Base-by-base conservation (phyloP, 2,113 vertebrate species). In the Coptodon bakossiorum region DNA sequence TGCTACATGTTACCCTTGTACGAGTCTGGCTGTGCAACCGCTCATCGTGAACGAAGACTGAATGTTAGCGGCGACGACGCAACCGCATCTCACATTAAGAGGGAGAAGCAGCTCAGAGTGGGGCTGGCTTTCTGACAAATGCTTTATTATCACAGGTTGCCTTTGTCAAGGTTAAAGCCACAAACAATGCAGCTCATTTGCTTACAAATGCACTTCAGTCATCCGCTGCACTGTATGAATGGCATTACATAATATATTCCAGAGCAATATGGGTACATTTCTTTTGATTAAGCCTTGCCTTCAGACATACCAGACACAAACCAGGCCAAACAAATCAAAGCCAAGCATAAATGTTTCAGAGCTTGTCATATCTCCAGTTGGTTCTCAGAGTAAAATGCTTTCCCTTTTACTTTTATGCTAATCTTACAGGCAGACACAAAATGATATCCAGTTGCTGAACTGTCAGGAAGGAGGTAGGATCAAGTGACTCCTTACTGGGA, bases 391-490 rank as follows among this genome's bases (percentile, higher is more conserved):
- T 86, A 87, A 91, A 93, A 93, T 82, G 68, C 61, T 34, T 92
- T 90, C 38, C 79, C 63, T 88, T 92, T 86, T 73, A 86, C 85
- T 88, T 93, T 94, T 86, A 86, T 92, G 91, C 83, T 83, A 92
- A 94, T 94, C 91, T 89, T 89, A 86, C 86, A 87, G 86, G 84
- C 90, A 89, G 86, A 90, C 84, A 83, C 61, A 88, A 93, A 93
- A 90, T 91, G 71, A 83, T 93, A 92, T 93, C 84, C 87, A 86
- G 84, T 89, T 84, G 76, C 90, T 92, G 86, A 93, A 89, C 76
- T 88, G 92, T 94, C 95, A 91, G 87, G 90, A 93, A 82, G 85
- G 71, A 90, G 88, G 86, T 53, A 93, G 93, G 93, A 95, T 94
- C 88, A 93, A 94, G 88, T 93, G 86, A 93, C 93, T 87, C 80